These are phyloP conservation scores for Rhagonycha lutea DNA, from an alignment of 2,888 invertebrate genomes.

Conservation along the genomic window DNA sequence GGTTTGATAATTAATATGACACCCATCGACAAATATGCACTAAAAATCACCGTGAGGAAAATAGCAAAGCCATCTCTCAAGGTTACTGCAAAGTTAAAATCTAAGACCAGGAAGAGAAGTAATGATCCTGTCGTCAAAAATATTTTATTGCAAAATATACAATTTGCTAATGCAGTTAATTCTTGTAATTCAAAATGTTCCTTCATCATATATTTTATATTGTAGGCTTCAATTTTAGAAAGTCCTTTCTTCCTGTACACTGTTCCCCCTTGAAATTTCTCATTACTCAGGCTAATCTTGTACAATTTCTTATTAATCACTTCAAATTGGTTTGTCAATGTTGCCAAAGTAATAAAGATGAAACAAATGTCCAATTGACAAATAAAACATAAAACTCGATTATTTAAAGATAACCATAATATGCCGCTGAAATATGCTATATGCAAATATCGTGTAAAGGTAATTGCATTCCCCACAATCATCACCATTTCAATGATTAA, in stretches of 20 bases:
- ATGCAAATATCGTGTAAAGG: not conserved
- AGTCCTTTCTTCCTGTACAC: not conserved
- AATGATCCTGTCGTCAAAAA: not conserved
- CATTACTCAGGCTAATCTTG: not conserved
- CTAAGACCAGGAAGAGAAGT: no score
- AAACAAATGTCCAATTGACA: not conserved
- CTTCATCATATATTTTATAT: not conserved
- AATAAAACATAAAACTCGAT: not conserved
- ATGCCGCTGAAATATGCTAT: not conserved
- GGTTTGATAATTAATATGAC: no score
- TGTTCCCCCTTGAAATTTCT: not conserved
- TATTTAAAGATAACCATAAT: not conserved
- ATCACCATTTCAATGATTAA: no score
- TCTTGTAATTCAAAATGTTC: not conserved
- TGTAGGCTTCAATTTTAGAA: not conserved
- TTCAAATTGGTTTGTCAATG: not conserved
- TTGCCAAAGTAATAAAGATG: not conserved
- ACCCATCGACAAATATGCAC: no score
- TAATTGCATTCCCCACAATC: no score
- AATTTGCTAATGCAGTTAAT: not conserved
- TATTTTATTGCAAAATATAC: not conserved
- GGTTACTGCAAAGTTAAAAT: no score
- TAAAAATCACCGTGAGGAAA: no score
- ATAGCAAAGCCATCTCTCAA: no score
- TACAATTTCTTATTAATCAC: not conserved